A percentile compares a stretch with the other conserved stretches of the same genome.
phyloP scores from a whole-genome alignment of 2,797 vertebrate genomes.

The Myioborus melanocephalus region DNA sequence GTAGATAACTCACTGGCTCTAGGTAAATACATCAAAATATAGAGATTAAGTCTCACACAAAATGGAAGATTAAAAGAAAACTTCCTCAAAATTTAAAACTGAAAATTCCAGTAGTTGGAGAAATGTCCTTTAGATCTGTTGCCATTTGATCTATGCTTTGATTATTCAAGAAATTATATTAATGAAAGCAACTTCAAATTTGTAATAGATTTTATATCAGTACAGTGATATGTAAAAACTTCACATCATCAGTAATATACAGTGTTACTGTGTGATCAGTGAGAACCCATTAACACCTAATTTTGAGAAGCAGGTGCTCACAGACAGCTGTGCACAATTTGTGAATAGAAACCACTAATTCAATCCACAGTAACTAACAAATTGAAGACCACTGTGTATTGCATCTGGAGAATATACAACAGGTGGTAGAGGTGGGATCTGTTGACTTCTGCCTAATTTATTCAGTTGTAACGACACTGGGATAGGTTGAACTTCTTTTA shows the following conservation, averaged over 20 bases:
- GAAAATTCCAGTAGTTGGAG: neutral
- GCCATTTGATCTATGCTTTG: neutral
- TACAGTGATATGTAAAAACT: neutral
- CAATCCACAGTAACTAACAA: neutral
- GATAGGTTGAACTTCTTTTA: neutral
- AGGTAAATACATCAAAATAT: neutral
- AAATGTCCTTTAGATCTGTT: neutral
- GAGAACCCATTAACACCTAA: neutral
- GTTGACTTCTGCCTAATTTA: neutral
- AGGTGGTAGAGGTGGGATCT: neutral
- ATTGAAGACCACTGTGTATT: neutral
- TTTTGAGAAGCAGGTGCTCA: neutral
- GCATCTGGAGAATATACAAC: neutral
- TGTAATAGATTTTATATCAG: neutral
- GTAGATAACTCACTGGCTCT: neutral
- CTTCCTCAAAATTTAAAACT: neutral
- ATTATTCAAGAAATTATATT: neutral
- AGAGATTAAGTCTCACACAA: neutral
- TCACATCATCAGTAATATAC: neutral
- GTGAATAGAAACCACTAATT: neutral
- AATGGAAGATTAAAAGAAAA: neutral
- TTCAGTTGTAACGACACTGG: neutral
- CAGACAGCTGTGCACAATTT: neutral
- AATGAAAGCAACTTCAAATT: neutral
- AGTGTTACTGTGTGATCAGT: neutral